phyloP scores from a whole-genome alignment of 2,113 vertebrate species.

The Etheostoma cragini region DNA sequence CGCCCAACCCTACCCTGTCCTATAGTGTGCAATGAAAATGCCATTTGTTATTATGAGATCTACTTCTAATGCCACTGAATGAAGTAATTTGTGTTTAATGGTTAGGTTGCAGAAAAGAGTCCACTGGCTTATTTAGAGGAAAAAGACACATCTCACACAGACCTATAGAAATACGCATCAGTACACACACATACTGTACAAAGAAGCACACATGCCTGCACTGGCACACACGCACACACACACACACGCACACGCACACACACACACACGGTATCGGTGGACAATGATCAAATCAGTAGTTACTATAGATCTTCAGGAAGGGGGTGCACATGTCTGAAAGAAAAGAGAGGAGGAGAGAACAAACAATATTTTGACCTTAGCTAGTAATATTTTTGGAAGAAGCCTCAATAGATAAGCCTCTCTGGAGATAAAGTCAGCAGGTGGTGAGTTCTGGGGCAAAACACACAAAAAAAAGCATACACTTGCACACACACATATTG shows the following conservation, averaged over 20 bases:
- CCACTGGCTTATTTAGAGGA: conserved; percentile 47
- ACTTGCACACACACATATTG: neutral
- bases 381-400: conserved; percentile 2
- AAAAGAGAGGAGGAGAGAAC: conserved; percentile 27
- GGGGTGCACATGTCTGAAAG: conserved; percentile 64
- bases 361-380: neutral
- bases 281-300: conserved; percentile 55
- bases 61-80: conserved; percentile 10
- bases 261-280: conserved; percentile 39
- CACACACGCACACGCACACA: conserved; percentile 15
- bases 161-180: conserved; percentile 37
- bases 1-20: conserved; percentile 20
- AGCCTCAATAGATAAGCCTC: neutral
- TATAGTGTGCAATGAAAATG: conserved; percentile 24
- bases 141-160: conserved; percentile 33
- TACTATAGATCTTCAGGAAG: conserved; percentile 67
- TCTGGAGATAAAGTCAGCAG: conserved; percentile 16
- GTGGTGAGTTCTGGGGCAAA: conserved; percentile 28
- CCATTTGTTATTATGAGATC: conserved; percentile 5
- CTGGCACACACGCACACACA: conserved; percentile 14
- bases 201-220: too few relatives aligned
- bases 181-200: conserved; percentile 7
- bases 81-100: conserved; percentile 12
- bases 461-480: neutral
- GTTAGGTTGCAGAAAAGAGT: conserved; percentile 30